phyloP scores from a whole-genome alignment of 2,113 vertebrate genomes.

The Hypocryptadius cinnamomeus region DNA sequence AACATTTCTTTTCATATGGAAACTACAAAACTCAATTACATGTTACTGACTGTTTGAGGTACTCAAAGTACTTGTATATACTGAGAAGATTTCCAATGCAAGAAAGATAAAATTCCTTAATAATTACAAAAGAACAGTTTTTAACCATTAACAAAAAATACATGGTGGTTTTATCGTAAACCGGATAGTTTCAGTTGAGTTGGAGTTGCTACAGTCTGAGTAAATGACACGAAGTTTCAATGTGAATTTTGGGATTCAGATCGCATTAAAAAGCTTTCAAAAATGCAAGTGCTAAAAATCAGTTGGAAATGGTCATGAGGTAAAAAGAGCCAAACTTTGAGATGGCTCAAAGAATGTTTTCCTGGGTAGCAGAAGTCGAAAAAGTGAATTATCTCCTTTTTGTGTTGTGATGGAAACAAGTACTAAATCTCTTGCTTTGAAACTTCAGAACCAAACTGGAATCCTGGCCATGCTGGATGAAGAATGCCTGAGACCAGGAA shows the following conservation, averaged over 20 bases:
- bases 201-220: neutral
- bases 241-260: neutral
- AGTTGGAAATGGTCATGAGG: neutral
- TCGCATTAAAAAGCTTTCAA: neutral
- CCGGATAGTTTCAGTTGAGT: neutral
- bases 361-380: neutral
- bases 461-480: constrained; percentile 98
- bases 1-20: neutral
- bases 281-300: neutral
- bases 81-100: neutral
- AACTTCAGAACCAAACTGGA: constrained; percentile 81
- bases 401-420: neutral
- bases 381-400: neutral
- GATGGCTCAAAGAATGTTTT: neutral
- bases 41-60: neutral
- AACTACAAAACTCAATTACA: neutral
- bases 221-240: neutral
- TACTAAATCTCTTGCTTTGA: neutral
- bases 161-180: neutral
- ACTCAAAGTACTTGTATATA: neutral
- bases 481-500: constrained; percentile 92
- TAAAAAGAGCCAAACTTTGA: neutral
- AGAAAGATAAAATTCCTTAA: neutral
- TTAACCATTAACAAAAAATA: neutral
- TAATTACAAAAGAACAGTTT: neutral